A percentile compares a stretch with the other conserved stretches of the same genome.
These are phyloP conservation scores for Diorhabda carinulata DNA, from an alignment of 1,140 invertebrate species.

Conservation along the genomic window DNA sequence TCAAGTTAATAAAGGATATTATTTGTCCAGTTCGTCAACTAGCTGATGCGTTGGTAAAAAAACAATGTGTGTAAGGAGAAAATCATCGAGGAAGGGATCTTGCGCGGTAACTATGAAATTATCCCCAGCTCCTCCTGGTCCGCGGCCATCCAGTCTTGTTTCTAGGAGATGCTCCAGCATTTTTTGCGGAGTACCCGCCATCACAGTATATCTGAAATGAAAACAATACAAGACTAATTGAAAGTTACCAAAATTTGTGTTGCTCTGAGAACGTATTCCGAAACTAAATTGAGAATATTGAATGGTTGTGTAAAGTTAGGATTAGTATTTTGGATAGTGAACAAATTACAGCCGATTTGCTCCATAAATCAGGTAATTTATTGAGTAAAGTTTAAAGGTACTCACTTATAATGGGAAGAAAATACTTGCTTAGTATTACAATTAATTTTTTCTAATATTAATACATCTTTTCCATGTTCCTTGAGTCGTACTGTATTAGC, in stretches of 20 bases:
- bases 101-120: conserved; percentile 42
- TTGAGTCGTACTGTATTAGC: conserved; percentile 84
- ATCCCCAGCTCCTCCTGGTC: conserved; percentile 50
- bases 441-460: conserved; percentile 75
- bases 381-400: not conserved
- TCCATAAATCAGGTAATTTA: too few relatives aligned
- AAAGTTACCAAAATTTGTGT: not conserved
- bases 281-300: too few relatives aligned
- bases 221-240: not conserved
- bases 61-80: conserved; percentile 82
- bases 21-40: conserved; percentile 70
- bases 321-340: too few relatives aligned
- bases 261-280: too few relatives aligned
- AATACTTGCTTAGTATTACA: conserved; percentile 46
- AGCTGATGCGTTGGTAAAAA: conserved; percentile 78
- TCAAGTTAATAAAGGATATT: conserved; percentile 63
- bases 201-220: conserved; percentile 73
- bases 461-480: conserved; percentile 82
- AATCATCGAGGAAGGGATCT: conserved; percentile 80
- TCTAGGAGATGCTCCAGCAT: conserved; percentile 85
- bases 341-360: too few relatives aligned
- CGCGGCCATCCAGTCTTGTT: conserved; percentile 65
- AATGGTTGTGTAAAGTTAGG: too few relatives aligned
- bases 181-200: conserved; percentile 84
- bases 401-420: conserved; percentile 62